Conservation (phyloP, 2,797 vertebrate genomes). For the Cirrhinus molitorella region DNA sequence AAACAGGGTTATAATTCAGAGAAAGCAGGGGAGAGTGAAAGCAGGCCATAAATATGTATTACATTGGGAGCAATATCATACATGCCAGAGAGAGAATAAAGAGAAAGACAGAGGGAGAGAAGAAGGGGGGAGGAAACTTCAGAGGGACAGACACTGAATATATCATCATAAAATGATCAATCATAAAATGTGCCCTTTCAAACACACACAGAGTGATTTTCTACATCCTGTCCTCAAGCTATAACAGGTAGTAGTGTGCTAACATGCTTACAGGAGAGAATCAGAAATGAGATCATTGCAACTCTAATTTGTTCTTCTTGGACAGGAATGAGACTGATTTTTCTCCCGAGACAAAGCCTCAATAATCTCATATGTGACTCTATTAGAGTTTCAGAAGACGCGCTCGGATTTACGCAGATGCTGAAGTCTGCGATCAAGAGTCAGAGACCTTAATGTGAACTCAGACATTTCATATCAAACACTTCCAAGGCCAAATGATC, state of each 20-base stretch:
- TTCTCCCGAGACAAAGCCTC: neutral
- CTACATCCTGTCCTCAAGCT: neutral
- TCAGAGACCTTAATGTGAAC: neutral
- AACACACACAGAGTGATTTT: constrained; percentile 9
- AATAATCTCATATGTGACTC: neutral
- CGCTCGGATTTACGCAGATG: neutral
- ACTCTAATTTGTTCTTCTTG: neutral
- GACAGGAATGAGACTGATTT: neutral
- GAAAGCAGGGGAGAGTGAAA: constrained; percentile 60
- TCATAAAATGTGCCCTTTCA: constrained; percentile 33
- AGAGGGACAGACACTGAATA: constrained; percentile 16
- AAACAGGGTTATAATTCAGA: constrained; percentile 72
- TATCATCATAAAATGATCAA: constrained; percentile 34
- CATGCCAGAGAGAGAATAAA: constrained; percentile 36
- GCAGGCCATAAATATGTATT: constrained; percentile 72
- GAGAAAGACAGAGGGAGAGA: constrained; percentile 15
- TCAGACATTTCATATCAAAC: neutral
- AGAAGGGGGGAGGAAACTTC: constrained; percentile 7
- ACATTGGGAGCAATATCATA: constrained; percentile 59
- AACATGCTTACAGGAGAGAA: neutral
- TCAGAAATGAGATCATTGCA: neutral
- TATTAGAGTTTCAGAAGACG: neutral
- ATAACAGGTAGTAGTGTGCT: neutral
- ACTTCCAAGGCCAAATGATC: neutral
- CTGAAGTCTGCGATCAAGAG: neutral